Percentiles rank a stretch among this genome's conserved stretches.
phyloP scores from a whole-genome alignment of 2,113 vertebrate species.

The Atlantisia rogersi region DNA sequence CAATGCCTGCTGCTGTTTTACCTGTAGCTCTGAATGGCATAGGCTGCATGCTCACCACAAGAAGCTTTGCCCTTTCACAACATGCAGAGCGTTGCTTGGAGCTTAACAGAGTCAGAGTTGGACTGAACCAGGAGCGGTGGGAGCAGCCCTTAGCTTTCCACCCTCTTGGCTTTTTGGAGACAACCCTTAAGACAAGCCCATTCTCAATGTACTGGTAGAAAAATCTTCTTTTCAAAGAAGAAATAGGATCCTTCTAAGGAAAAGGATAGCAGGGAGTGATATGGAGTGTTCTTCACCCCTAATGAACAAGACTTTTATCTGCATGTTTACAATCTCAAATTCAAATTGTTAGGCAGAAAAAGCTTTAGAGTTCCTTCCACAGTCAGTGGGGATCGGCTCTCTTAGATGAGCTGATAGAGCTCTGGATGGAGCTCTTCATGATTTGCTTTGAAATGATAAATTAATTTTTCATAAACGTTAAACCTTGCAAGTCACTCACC shows the following conservation, averaged over 20 bases:
- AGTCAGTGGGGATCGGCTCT: not conserved
- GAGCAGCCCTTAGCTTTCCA: not conserved
- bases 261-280: fast-evolving
- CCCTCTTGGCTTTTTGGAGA: not conserved
- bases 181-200: not conserved
- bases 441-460: slow-evolving; percentile 26
- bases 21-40: not conserved
- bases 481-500: not conserved
- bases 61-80: fast-evolving
- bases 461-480: not conserved
- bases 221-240: not conserved
- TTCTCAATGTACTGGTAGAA: not conserved
- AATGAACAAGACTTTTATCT: not conserved
- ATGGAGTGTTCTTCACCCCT: not conserved
- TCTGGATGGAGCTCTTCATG: not conserved
- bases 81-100: not conserved
- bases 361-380: not conserved
- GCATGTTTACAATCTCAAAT: not conserved
- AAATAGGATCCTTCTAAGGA: not conserved
- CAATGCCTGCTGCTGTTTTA: not conserved
- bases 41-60: fast-evolving
- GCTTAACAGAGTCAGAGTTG: not conserved
- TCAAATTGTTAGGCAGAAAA: not conserved
- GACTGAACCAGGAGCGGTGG: not conserved
- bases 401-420: not conserved